Evolutionary conservation across 2,888 invertebrate genomes (phyloP), one percentile per base, ranked within the genome.

Genomic region (Bursaphelenchus okinawaensis): DNA sequence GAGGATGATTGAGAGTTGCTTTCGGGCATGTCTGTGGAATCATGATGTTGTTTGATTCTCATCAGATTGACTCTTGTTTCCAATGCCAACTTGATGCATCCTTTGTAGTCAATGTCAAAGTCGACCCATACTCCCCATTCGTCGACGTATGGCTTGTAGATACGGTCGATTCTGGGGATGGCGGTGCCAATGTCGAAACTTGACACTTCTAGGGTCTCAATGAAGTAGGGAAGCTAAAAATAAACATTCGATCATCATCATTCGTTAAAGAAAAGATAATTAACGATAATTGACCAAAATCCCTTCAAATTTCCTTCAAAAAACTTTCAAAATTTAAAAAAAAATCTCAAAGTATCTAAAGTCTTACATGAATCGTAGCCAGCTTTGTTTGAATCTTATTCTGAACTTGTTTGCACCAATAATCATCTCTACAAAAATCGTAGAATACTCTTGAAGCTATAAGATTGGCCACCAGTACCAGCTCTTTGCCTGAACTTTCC

Each of bases 61-160:
- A 90, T 87, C 54, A 91, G 84, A 85, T 93, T 93, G 74, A 93
- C 86, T 83, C 92, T 92, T 1, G 93, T 93, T 82, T 91, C 90
- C 31, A 94, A 87, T 1, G 90, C 90, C 87, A 93, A 89, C 70
- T 88, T 88, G 52, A 91, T 87, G 71, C 87, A 87, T 58, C 92
- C 92, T 1, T 72, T 67, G 68, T 80, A 82, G 26, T 74, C 71
- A 63, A 82, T 76, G 60, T 91, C 90, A 16, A 92, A 85, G 84
- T 93, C 91, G 0, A 92, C 86, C 93, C 93, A 94, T 63, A 93
- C 85, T 40, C 93, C 93, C 79, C 89, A 88, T 72, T 89, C 88
- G 84, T 93, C 90, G 69, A 90, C 84, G 52, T 87, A 83, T 0
- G 92, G 91, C 60, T 73, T 67, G 68, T 87, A 75, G 20, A 82